Evolutionary conservation across 2,113 vertebrate genomes (phyloP), one percentile per base, ranked within the genome.

Genomic region (Megaceryle maxima): DNA sequence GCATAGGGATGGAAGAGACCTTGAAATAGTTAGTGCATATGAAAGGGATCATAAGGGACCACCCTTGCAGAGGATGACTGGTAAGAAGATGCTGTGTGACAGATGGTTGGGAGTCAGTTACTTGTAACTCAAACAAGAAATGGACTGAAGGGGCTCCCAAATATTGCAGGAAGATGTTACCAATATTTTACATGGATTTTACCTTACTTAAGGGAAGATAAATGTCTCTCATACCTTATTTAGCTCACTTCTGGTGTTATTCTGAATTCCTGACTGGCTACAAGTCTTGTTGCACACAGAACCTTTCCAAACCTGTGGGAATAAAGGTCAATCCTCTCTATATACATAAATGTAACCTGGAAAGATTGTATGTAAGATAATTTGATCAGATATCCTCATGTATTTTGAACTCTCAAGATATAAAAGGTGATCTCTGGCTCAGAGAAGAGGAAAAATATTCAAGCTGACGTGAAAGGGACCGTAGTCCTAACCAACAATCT

Each of bases 11-110:
- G 39, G 57, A 87, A 82, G 72, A 75, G 72, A 70, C 75, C 86
- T 96, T 94, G 83, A 92, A 95, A 86, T 5, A 70, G 41, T 95
- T 83, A 88, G 43, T 77, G 24, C 72, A 50, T 78, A 64, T 87
- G 94, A 94, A 94, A 92, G 7, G 35, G 12, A 93, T 92, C 70
- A 44, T 73, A 24, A 60, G 9, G 83, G 86, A 90, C 81, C 87
- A 91, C 73, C 66, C 41, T 89, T 68, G 53, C 60, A 84, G 83
- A 91, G 48, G 39, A 68, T 64, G 51, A 68, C 83, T 89, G 69
- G 25, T 0, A 1, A 87, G 83, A 84, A 94, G 83, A 77, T 74
- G 85, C 24, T 88, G 59, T 80, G 48, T 86, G 86, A 77, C 91
- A 74, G 76, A 92, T 86, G 83, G 79, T 70, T 1, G 1, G 17